These are phyloP conservation scores for Carapus acus DNA, from an alignment of 2,797 vertebrate genomes.

Conservation along the genomic window DNA sequence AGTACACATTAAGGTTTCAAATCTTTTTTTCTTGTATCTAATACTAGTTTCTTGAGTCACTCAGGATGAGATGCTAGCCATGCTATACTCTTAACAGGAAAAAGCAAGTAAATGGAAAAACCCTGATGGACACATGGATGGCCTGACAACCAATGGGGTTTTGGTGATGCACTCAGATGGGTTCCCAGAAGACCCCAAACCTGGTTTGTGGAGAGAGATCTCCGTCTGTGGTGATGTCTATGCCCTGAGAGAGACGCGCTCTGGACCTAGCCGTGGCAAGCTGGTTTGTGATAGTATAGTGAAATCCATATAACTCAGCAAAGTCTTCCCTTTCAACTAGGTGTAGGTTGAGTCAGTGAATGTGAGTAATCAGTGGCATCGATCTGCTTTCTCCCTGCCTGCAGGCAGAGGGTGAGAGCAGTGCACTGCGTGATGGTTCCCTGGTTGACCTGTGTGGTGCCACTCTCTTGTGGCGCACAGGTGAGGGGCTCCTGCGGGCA, in stretches of 20 bases:
- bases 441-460: slow-evolving; percentile 76
- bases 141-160: slow-evolving; percentile 83
- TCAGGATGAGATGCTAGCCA: no score
- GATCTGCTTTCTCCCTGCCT: no score
- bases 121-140: slow-evolving; percentile 77
- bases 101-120: slow-evolving; percentile 81
- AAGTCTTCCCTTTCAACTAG: no score
- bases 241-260: slow-evolving; percentile 87
- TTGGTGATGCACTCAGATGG: slow-evolving; percentile 94
- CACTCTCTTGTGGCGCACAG: slow-evolving; percentile 75
- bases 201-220: slow-evolving; percentile 94
- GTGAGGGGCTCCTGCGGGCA: slow-evolving; percentile 70
- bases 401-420: slow-evolving; percentile 93
- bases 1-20: slow-evolving; percentile 19
- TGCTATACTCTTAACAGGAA: slow-evolving; percentile 63
- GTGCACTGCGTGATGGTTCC: slow-evolving; percentile 87
- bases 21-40: no score
- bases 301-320: no score
- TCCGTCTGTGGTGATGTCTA: slow-evolving; percentile 96
- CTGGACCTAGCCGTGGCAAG: slow-evolving; percentile 88
- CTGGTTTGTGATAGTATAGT: slow-evolving; percentile 66
- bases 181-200: slow-evolving; percentile 89
- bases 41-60: no score
- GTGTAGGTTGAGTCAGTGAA: no score
- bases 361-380: no score